A percentile compares a stretch with the other conserved stretches of the same genome.
Conservation (phyloP, 2,888 invertebrate genomes). For the Phalera bucephala region DNA sequence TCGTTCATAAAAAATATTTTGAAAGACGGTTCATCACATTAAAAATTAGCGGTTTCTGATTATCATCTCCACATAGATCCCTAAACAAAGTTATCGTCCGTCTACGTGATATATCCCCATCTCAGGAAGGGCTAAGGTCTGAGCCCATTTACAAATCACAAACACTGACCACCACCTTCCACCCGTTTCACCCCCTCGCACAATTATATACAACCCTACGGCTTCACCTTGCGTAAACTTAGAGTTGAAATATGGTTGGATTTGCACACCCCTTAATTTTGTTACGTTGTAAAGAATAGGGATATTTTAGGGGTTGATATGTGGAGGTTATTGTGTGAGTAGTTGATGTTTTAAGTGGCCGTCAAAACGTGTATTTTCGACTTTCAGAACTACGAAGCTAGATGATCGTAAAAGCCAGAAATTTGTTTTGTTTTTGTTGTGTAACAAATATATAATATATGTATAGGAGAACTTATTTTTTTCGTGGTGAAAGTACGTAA, state of each 20-base stretch:
- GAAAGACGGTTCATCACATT: no score
- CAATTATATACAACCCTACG: constrained; percentile 60
- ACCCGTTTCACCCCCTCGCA: constrained; percentile 26
- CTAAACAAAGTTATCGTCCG: constrained; percentile 74
- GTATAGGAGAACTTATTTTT: no score
- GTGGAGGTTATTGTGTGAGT: constrained; percentile 3
- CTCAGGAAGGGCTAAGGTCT: constrained; percentile 81
- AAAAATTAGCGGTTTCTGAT: no score
- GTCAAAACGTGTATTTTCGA: no score
- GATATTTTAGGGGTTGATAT: constrained; percentile 35
- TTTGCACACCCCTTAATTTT: constrained; percentile 55
- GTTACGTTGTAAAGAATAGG: constrained; percentile 30
- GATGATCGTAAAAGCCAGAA: no score
- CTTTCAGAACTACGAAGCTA: no score
- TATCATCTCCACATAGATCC: constrained; percentile 53
- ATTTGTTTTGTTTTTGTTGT: no score
- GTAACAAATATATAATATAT: no score
- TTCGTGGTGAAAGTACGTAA: no score
- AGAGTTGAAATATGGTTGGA: constrained; percentile 74
- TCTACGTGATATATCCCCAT: constrained; percentile 81
- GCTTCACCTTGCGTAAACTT: constrained; percentile 62
- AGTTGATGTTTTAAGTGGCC: neutral
- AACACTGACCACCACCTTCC: constrained; percentile 75
- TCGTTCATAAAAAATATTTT: no score
- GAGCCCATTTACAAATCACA: constrained; percentile 83